Conservation (phyloP, 2,888 invertebrate species). For the Bombyx huttoni region DNA sequence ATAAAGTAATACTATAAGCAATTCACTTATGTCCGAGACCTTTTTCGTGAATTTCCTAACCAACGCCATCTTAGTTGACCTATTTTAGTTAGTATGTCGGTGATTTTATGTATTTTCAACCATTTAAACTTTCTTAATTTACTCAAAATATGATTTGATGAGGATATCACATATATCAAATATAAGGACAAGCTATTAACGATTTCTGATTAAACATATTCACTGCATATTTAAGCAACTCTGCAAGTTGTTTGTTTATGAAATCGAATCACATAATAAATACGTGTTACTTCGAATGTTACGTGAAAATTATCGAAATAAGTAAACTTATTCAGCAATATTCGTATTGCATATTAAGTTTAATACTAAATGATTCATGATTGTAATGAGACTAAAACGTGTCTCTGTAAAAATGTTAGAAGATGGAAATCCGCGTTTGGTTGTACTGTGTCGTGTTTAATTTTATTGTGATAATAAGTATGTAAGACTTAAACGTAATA, state of each 20-base stretch:
- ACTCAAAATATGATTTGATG: too few relatives aligned
- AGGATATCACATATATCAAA: too few relatives aligned
- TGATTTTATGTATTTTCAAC: too few relatives aligned
- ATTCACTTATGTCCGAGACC: too few relatives aligned
- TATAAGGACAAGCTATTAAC: too few relatives aligned
- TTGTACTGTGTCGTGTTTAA: conserved; percentile 35
- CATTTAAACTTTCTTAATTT: too few relatives aligned
- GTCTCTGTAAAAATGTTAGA: conserved; percentile 44
- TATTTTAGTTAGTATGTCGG: too few relatives aligned
- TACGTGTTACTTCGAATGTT: not conserved
- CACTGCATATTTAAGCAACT: not conserved
- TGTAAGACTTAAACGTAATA: conserved; percentile 15
- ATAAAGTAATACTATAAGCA: too few relatives aligned
- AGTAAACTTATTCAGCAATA: not conserved
- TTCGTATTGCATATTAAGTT: not conserved
- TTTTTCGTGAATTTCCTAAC: too few relatives aligned
- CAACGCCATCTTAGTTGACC: too few relatives aligned
- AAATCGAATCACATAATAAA: not conserved
- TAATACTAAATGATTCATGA: not conserved
- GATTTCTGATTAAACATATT: too few relatives aligned
- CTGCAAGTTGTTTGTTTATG: not conserved
- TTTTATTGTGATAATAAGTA: conserved; percentile 27
- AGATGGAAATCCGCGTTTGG: conserved; percentile 51
- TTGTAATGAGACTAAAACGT: conserved; percentile 3
- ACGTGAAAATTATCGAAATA: not conserved